A percentile compares a stretch with the other conserved stretches of the same genome.
Evolutionary conservation across 2,797 vertebrate genomes (phyloP).

Genomic region (Heterohyrax brucei): DNA sequence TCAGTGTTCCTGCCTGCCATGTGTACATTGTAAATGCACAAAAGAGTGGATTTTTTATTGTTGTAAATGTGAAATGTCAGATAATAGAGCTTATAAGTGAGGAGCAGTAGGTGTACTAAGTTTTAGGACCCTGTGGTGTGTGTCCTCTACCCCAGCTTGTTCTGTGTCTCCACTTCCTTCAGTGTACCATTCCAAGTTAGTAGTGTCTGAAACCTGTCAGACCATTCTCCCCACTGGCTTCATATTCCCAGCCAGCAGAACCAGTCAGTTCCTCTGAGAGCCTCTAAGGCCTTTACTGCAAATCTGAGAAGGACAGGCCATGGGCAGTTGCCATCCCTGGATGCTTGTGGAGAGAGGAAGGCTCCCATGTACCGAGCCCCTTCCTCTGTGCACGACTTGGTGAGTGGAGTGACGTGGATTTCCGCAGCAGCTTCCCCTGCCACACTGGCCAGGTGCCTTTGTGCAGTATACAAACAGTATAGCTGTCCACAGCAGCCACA

Average conservation of each 20-base stretch:
- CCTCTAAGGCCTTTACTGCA: neutral
- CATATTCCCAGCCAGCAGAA: neutral
- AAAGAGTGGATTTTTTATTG: too few relatives aligned
- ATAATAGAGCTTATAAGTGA: too few relatives aligned
- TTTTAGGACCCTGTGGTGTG: neutral
- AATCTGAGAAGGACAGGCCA: neutral
- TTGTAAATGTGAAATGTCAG: too few relatives aligned
- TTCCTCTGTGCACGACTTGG: neutral
- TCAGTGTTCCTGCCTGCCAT: too few relatives aligned
- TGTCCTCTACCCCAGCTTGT: neutral
- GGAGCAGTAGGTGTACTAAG: neutral
- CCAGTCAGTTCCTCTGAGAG: too few relatives aligned
- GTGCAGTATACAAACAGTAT: neutral
- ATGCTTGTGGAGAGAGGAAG: neutral
- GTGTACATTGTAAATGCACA: too few relatives aligned
- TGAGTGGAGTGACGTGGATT: conserved; percentile 8
- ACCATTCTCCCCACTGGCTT: neutral
- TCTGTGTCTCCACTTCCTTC: neutral
- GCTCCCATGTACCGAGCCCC: neutral
- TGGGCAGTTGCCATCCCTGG: neutral
- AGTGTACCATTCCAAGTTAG: neutral
- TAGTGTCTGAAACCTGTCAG: neutral
- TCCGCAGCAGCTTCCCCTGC: neutral
- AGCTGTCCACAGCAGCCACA: neutral
- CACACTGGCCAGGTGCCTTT: conserved; percentile 34